Evolutionary conservation across 2,797 vertebrate genomes (phyloP).

Genomic region (Anabas testudineus): DNA sequence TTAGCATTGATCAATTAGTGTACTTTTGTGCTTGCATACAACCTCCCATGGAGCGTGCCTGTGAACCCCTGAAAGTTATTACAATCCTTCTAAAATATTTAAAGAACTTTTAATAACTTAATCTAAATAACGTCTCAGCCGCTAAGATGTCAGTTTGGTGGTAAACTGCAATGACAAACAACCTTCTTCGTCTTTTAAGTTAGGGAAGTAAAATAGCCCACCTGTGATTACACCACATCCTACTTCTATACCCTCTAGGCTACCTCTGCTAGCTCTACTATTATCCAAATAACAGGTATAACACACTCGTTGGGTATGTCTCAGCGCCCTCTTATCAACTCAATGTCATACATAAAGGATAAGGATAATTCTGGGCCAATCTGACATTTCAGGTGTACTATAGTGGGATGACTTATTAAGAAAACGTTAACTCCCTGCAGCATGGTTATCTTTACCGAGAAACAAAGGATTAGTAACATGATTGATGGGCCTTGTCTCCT

Average conservation of each 20-base stretch:
- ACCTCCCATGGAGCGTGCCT: too few species aligned
- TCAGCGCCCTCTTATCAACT: slow-evolving; percentile 63
- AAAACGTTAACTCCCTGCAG: slow-evolving; percentile 80
- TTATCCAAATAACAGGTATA: slow-evolving; percentile 40
- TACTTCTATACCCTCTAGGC: neutral
- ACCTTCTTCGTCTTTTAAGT: neutral
- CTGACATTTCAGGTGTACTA: slow-evolving; percentile 72
- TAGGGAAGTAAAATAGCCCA: neutral
- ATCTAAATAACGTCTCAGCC: too few species aligned
- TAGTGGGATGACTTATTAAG: slow-evolving; percentile 78
- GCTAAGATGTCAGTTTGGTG: too few species aligned
- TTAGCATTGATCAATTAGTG: too few species aligned
- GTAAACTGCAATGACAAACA: neutral
- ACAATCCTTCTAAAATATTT: too few species aligned
- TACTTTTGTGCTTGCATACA: too few species aligned
- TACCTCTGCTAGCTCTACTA: neutral
- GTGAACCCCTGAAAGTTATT: too few species aligned
- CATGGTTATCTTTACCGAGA: slow-evolving; percentile 81
- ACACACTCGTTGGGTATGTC: slow-evolving; percentile 9
- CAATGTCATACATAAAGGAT: slow-evolving; percentile 77
- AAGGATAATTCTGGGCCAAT: slow-evolving; percentile 74
- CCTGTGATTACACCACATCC: slow-evolving; percentile 8
- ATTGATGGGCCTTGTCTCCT: slow-evolving; percentile 81
- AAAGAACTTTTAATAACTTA: too few species aligned
- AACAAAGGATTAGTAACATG: slow-evolving; percentile 81